Percentiles rank a stretch among this genome's conserved stretches.
These are phyloP conservation scores for Coendou prehensilis DNA, from an alignment of 2,797 vertebrate genomes.

Conservation along the genomic window DNA sequence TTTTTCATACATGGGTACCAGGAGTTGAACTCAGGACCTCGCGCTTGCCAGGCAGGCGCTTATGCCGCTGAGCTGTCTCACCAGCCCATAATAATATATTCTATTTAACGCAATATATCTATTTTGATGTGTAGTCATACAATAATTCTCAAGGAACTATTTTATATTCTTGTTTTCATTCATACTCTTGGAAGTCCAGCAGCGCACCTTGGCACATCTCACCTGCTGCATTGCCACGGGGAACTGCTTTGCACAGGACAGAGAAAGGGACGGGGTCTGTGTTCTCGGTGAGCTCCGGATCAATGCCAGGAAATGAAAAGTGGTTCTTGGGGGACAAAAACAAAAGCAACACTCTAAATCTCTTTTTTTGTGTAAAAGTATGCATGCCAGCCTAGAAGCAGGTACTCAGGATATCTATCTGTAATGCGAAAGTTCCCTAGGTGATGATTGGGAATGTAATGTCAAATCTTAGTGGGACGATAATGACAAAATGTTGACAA, in stretches of 20 bases:
- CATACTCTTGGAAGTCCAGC: not conserved
- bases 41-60: too few relatives aligned
- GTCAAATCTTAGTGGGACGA: not conserved
- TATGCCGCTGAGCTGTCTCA: too few relatives aligned
- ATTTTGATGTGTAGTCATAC: not conserved
- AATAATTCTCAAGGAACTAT: not conserved
- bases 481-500: not conserved
- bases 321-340: not conserved
- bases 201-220: not conserved
- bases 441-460: not conserved
- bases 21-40: too few relatives aligned
- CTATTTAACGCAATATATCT: not conserved
- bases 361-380: not conserved
- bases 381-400: not conserved
- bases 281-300: not conserved
- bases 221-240: not conserved
- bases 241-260: not conserved
- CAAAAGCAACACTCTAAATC: not conserved
- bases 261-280: not conserved
- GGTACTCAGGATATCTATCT: not conserved
- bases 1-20: too few relatives aligned
- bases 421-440: not conserved
- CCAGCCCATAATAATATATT: not conserved
- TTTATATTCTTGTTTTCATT: conserved; percentile 29
- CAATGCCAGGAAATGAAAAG: not conserved